Conservation (phyloP, 2,888 invertebrate species). For the Anorthoa munda region DNA sequence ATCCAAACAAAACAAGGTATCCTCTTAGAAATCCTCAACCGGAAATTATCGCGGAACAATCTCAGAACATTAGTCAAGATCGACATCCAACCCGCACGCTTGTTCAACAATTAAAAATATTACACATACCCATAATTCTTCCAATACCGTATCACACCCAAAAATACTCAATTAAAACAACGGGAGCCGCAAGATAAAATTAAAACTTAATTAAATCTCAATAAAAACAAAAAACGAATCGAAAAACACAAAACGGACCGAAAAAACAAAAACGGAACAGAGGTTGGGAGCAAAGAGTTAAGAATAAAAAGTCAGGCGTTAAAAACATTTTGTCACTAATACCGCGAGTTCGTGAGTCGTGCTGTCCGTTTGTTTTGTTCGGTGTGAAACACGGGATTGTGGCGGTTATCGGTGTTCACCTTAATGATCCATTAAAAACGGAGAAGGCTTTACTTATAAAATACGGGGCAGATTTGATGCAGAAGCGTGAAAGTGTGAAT, state of each 20-base stretch:
- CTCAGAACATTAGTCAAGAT: slow-evolving; percentile 65
- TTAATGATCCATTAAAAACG: slow-evolving; percentile 69
- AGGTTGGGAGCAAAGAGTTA: slow-evolving; percentile 41
- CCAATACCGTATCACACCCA: slow-evolving; percentile 74
- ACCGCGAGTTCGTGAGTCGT: slow-evolving; percentile 70
- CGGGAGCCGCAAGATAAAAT: slow-evolving; percentile 87
- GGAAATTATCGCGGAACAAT: slow-evolving; percentile 61
- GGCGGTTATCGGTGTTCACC: slow-evolving; percentile 66
- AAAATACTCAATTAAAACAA: slow-evolving; percentile 81
- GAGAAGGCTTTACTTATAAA: slow-evolving; percentile 62
- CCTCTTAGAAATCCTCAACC: slow-evolving; percentile 39
- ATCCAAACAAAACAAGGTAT: slow-evolving; percentile 38
- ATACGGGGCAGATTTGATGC: slow-evolving; percentile 54
- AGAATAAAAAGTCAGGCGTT: slow-evolving; percentile 73
- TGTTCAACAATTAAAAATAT: slow-evolving; percentile 73
- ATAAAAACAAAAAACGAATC: slow-evolving; percentile 74
- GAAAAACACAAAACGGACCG: slow-evolving; percentile 69
- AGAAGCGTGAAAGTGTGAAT: slow-evolving; percentile 56
- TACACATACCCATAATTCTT: slow-evolving; percentile 76
- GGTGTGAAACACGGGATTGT: slow-evolving; percentile 69
- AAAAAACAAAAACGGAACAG: slow-evolving; percentile 61
- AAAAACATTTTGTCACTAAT: slow-evolving; percentile 85
- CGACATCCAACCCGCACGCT: slow-evolving; percentile 52
- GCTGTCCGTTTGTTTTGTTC: slow-evolving; percentile 63
- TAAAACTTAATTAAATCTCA: slow-evolving; percentile 90